These are phyloP conservation scores for Eudorcas thomsonii DNA, from an alignment of 2,113 vertebrate genomes.

Conservation along the genomic window DNA sequence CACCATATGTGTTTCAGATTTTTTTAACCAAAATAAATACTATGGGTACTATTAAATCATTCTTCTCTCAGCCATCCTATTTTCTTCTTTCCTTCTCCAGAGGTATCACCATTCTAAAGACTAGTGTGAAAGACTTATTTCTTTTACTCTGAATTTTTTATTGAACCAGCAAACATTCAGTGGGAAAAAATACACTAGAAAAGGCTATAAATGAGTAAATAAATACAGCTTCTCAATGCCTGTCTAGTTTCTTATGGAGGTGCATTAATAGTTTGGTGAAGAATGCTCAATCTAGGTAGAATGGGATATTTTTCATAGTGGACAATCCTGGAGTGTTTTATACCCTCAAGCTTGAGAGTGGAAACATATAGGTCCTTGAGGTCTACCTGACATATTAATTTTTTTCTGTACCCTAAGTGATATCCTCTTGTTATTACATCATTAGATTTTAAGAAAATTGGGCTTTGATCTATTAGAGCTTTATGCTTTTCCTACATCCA, in stretches of 20 bases:
- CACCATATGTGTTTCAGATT: neutral
- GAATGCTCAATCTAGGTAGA: neutral
- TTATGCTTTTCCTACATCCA: neutral
- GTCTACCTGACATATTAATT: neutral
- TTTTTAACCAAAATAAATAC: neutral
- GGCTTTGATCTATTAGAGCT: neutral
- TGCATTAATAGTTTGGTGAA: neutral
- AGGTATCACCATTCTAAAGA: neutral
- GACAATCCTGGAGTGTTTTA: neutral
- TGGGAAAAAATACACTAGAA: neutral
- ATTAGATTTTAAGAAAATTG: neutral
- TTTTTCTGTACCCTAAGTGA: neutral
- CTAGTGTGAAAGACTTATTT: neutral
- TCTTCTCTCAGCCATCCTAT: neutral
- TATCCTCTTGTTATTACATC: neutral
- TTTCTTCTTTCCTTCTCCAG: neutral
- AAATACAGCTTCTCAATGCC: neutral
- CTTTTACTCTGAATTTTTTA: neutral
- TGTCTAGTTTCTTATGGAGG: neutral
- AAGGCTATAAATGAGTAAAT: neutral
- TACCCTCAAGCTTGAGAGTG: neutral
- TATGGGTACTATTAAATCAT: neutral
- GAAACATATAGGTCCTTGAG: neutral
- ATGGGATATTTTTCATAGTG: neutral
- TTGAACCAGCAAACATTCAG: neutral